A percentile compares a stretch with the other conserved stretches of the same genome.
Conservation (phyloP, 2,113 vertebrate genomes). For the Pipa parva region DNA sequence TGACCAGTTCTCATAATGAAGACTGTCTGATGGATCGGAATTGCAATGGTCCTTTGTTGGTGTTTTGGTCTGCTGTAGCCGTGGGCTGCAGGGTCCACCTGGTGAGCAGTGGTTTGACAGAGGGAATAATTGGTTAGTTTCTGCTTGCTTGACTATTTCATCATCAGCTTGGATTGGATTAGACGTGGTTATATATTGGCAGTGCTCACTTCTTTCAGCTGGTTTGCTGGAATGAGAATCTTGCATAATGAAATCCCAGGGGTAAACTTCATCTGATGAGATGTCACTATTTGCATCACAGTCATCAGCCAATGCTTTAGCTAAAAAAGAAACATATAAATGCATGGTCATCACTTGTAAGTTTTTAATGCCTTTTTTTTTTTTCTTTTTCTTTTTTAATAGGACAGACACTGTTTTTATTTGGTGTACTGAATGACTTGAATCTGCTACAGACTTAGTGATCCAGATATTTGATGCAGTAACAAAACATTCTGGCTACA, state of each 20-base stretch:
- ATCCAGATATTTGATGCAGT: too few species aligned
- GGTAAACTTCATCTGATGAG: slow-evolving; percentile 37
- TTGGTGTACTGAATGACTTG: too few species aligned
- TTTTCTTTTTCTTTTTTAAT: too few species aligned
- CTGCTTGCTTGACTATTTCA: not conserved
- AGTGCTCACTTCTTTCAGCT: not conserved
- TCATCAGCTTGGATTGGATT: not conserved
- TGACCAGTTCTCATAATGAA: slow-evolving; percentile 39
- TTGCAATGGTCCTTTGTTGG: not conserved
- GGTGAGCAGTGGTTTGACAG: not conserved
- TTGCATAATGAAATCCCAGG: slow-evolving; percentile 21
- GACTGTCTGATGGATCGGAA: not conserved
- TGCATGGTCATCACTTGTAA: not conserved
- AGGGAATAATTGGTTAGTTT: not conserved
- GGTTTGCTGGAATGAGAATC: slow-evolving; percentile 9
- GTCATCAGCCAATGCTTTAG: slow-evolving; percentile 21
- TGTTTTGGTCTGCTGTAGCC: not conserved
- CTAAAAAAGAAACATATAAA: not conserved
- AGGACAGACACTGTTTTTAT: too few species aligned
- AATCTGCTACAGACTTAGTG: too few species aligned
- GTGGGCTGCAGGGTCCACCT: not conserved
- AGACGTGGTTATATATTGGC: slow-evolving; percentile 2
- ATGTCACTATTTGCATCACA: slow-evolving; percentile 20
- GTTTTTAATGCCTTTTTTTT: too few species aligned
- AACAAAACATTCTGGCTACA: too few species aligned